Evolutionary conservation across 2,888 invertebrate species (phyloP), one percentile per base, ranked within the genome.

Genomic region (Homarus gammarus): DNA sequence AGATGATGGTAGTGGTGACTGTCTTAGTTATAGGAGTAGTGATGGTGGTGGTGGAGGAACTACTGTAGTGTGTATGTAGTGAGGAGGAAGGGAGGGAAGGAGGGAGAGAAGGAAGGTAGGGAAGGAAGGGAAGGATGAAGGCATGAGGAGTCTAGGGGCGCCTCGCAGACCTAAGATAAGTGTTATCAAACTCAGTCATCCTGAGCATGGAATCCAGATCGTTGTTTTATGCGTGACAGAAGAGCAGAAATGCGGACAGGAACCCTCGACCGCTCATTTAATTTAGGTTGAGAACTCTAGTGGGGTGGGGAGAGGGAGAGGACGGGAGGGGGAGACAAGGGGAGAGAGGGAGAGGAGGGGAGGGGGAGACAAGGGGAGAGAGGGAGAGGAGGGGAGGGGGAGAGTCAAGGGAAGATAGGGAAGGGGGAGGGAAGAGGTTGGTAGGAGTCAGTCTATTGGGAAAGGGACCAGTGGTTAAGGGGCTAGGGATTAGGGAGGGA

Each of bases 171-270:
- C 12, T 22, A n/a, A 33, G 49, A 70, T 64, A 64, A 38, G 64
- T 31, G 40, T 44, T 84, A 73, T 77, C 75, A 77, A 33, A 27
- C 22, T 1, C 64, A 61, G 64, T 75, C 77, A 84, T 64, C 77
- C 44, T 31, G 8, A 61, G 38, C 84, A 77, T 77, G 84, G 84
- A 36, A 84, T 84, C 64, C 84, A 64, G 31, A 38, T 77, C 77
- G 84, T 77, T 77, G 84, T 84, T 84, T 73, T 84, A 84, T 84
- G 84, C 84, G 84, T 84, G 84, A 84, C 84, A 61, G 84, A 77
- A 56, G 84, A 84, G 84, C 75, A 84, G 84, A 77, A 77, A 84
- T 84, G 84, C 84, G 84, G 40, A 77, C 22, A 33, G 61, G 77
- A 44, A 77, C 75, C 31, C 10, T 5, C 6, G 27, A 31, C 36